These are phyloP conservation scores for Adoxophyes honmai DNA, from an alignment of 1,140 invertebrate genomes.

Conservation along the genomic window DNA sequence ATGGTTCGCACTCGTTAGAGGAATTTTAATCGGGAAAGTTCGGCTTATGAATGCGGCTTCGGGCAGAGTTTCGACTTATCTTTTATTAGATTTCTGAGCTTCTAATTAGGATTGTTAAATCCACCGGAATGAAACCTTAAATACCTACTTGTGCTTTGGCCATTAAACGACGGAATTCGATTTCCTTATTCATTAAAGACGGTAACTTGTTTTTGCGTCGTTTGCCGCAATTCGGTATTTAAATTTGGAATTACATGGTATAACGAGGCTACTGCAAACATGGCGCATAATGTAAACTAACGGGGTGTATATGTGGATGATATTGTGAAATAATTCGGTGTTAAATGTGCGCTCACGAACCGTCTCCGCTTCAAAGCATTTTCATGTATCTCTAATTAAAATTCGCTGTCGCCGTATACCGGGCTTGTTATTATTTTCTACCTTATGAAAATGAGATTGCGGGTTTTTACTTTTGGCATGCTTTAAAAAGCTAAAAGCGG, in stretches of 20 bases:
- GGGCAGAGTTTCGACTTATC: conserved; percentile 62
- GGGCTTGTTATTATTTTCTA: conserved; percentile 48
- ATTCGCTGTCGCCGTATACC: conserved; percentile 66
- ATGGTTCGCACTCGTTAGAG: conserved; percentile 70
- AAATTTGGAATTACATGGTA: conserved; percentile 37
- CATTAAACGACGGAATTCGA: conserved; percentile 14
- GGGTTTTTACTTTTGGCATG: neutral
- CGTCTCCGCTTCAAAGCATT: conserved; percentile 63
- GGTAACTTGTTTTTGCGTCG: neutral
- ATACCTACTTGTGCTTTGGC: conserved; percentile 31
- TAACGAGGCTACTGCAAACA: conserved; percentile 17
- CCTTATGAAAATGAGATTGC: conserved; percentile 56
- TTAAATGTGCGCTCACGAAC: conserved; percentile 44
- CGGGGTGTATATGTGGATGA: conserved; percentile 37
- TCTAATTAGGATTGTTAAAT: conserved; percentile 70
- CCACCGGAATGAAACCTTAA: conserved; percentile 60
- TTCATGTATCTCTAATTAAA: conserved; percentile 75
- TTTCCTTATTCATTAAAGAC: conserved; percentile 1
- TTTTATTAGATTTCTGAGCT: conserved; percentile 68
- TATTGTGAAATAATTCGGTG: conserved; percentile 59
- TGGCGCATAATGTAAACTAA: conserved; percentile 41
- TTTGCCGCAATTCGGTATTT: conserved; percentile 11
- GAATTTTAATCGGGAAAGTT: conserved; percentile 74
- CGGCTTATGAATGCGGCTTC: conserved; percentile 70
- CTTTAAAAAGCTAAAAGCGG: neutral